Evolutionary conservation across 2,888 invertebrate genomes (phyloP).

Genomic region (Hypolimnas misippus): DNA sequence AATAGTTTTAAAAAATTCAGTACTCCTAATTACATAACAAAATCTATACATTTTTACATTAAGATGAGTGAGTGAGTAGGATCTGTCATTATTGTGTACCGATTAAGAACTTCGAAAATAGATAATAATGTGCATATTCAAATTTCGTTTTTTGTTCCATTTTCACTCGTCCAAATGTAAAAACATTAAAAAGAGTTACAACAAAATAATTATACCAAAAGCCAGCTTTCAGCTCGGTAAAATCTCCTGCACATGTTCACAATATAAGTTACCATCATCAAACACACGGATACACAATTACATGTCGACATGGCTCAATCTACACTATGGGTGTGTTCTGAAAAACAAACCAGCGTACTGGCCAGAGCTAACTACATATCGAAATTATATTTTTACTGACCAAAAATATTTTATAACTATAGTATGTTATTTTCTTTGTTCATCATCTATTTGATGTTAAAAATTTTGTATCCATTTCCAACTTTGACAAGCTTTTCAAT

Average conservation of each 20-base stretch:
- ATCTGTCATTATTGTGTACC: not conserved
- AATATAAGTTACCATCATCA: not conserved
- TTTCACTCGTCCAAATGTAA: conserved; percentile 12
- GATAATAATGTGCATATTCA: not conserved
- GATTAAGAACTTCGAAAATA: not conserved
- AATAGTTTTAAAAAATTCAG: conserved; percentile 10
- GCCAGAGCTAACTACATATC: no score
- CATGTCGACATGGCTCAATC: conserved; percentile 1
- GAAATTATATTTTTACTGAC: no score
- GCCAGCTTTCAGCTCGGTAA: conserved; percentile 17
- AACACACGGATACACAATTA: conserved; percentile 20
- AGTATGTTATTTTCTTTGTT: no score
- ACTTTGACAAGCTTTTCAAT: no score
- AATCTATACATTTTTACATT: not conserved
- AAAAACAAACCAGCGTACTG: no score
- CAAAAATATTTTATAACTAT: no score
- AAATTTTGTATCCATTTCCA: no score
- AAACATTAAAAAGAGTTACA: not conserved
- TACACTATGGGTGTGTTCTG: no score
- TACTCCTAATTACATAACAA: not conserved
- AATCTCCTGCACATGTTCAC: not conserved
- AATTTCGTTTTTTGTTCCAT: not conserved
- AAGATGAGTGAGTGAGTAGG: not conserved
- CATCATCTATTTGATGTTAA: no score
- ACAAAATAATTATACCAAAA: conserved; percentile 20